A percentile compares a stretch with the other conserved stretches of the same genome.
Evolutionary conservation across 1,140 invertebrate genomes (phyloP).

Genomic region (Metaphire vulgaris): DNA sequence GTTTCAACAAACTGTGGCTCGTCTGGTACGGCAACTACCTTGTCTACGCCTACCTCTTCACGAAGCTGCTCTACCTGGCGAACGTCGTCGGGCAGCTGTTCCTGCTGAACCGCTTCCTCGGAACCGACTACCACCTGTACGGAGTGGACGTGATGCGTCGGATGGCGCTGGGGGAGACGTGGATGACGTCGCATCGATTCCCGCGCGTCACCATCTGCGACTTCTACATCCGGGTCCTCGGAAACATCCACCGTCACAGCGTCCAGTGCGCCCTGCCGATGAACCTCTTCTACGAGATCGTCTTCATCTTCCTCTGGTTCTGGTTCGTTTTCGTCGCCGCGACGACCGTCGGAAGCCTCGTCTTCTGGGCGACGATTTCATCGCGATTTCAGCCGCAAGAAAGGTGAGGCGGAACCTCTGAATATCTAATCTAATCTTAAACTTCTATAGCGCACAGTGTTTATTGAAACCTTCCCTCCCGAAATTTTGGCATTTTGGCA

Average conservation of each 20-base stretch:
- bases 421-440: no score
- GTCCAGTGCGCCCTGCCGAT: constrained; percentile 58
- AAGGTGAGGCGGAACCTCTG: no score
- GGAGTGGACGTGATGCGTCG: constrained; percentile 52
- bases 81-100: constrained; percentile 55
- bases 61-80: constrained; percentile 54
- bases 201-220: constrained; percentile 55
- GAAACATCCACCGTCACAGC: constrained; percentile 54
- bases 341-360: constrained; percentile 51
- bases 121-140: constrained; percentile 54
- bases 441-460: no score
- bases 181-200: constrained; percentile 39
- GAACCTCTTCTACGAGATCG: constrained; percentile 58
- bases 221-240: constrained; percentile 47
- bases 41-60: constrained; percentile 53
- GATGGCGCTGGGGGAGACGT: constrained; percentile 33
- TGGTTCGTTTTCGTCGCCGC: constrained; percentile 56
- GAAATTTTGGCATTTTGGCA: no score
- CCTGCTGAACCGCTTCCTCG: constrained; percentile 55
- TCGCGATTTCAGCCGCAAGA: background rate
- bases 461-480: no score
- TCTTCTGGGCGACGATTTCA: constrained; percentile 36
- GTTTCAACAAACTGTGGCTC: background rate
- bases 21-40: constrained; percentile 52
- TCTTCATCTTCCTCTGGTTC: constrained; percentile 58